phyloP scores from a whole-genome alignment of 2,113 vertebrate genomes.

The Hepsetus odoe region DNA sequence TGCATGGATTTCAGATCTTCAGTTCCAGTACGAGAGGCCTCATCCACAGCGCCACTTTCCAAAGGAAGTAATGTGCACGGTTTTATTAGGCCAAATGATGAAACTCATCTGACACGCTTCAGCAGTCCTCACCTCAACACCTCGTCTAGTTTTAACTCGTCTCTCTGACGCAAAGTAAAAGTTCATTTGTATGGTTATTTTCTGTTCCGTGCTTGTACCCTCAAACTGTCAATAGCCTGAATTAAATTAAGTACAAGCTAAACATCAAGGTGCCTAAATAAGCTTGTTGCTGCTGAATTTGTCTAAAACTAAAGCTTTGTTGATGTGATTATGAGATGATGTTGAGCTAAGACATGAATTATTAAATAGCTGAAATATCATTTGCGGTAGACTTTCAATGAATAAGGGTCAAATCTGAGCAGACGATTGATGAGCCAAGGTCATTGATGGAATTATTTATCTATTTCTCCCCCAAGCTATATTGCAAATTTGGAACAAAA shows the following conservation, averaged over 20 bases:
- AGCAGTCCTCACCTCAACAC: background rate
- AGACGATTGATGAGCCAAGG: background rate
- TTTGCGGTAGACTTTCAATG: background rate
- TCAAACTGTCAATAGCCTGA: background rate
- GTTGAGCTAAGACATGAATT: background rate
- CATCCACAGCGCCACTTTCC: background rate
- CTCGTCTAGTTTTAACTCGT: background rate
- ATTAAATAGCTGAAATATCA: background rate
- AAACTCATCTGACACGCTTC: constrained; percentile 1
- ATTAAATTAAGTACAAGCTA: background rate
- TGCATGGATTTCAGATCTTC: background rate
- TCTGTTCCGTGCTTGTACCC: background rate
- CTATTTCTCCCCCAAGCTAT: no score
- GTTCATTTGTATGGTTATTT: constrained; percentile 6
- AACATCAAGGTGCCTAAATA: background rate
- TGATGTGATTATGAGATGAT: background rate
- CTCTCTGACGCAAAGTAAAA: background rate
- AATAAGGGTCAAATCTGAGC: background rate
- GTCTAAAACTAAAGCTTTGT: background rate
- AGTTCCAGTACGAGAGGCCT: background rate
- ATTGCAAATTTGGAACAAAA: no score
- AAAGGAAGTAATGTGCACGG: background rate
- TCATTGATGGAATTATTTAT: background rate
- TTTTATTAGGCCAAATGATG: background rate
- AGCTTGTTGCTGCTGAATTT: background rate